These are phyloP conservation scores for Spheniscus humboldti DNA, from an alignment of 2,797 vertebrate species.

Conservation along the genomic window DNA sequence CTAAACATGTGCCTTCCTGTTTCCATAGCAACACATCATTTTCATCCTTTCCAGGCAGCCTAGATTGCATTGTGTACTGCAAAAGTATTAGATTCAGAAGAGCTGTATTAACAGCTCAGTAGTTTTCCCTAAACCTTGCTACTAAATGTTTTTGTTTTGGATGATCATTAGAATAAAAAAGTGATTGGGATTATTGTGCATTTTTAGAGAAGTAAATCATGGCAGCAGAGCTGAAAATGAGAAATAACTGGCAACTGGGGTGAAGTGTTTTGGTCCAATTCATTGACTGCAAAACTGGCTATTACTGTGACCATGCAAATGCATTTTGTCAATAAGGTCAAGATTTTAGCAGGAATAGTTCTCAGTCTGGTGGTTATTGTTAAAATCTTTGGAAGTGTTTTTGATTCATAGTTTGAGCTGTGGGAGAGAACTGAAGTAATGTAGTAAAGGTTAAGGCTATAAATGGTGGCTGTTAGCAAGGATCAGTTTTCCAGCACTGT, in stretches of 20 bases:
- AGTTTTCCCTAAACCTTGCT: not conserved
- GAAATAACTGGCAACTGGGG: not conserved
- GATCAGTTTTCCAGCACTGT: not conserved
- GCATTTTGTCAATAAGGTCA: not conserved
- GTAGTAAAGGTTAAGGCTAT: not conserved
- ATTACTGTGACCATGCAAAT: not conserved
- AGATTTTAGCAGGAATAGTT: not conserved
- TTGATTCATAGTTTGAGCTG: not conserved
- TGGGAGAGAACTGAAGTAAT: not conserved
- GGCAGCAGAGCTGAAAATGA: not conserved
- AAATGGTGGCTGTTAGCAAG: not conserved
- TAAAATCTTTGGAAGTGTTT: not conserved
- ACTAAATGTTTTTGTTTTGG: not conserved
- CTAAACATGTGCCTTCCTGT: slow-evolving; percentile 66
- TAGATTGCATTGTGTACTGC: slow-evolving; percentile 57
- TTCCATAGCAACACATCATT: slow-evolving; percentile 72
- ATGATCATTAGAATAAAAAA: not conserved
- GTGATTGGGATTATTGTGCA: not conserved
- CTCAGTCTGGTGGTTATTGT: not conserved
- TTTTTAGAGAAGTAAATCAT: not conserved
- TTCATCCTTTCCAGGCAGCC: slow-evolving; percentile 66
- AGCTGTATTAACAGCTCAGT: slow-evolving; percentile 29
- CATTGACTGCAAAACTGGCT: not conserved
- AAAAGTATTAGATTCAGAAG: slow-evolving; percentile 50
- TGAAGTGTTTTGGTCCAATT: not conserved